Base-by-base conservation (phyloP, 2,113 vertebrate species). In the Sturnus vulgaris region DNA sequence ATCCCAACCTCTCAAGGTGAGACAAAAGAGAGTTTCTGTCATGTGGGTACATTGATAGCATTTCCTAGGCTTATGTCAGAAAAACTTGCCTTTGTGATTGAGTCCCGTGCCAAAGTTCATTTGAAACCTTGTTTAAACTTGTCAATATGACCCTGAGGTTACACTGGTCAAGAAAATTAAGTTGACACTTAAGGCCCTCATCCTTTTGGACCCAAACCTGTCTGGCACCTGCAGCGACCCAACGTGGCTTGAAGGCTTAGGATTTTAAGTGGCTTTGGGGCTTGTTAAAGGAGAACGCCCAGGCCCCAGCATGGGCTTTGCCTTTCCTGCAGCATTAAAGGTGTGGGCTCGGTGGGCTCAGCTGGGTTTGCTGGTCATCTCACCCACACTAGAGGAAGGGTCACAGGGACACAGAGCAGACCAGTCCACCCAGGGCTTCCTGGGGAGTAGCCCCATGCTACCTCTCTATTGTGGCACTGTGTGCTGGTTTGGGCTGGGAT, bases 371-470 rank as follows among this genome's bases (percentile, higher is more conserved):
- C 28, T 15, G 6, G 18, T 84, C 59, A 24, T 9, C 30, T 8
- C 33, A 28, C 5, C 22, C 3, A 1, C 23, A 22, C 33, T 53
- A 30, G 19, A 90, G n/a, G 31, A 65, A 84, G 31, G 4, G 0
- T 50, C 37, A 39, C 10, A 15, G 0, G 4, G 31, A 66, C 19
- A 61, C 0, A 0, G n/a, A 44, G 14, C 1, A 2, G 50, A 52
- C 5, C 3, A 1, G 24, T 31, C 47, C 46, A 28, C 10, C 23
- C 35, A 52, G 21, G 13, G 7, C 15, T 57, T 61, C 65, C 31
- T 7, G 15, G 10, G 40, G 55, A 82, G 37, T 4, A 65, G 23
- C 23, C n/a, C 69, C 42, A 13, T 52, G 15, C 31, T 66, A 5
- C 19, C 24, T 66, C 25, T 12, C 14, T 25, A 28, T 75, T 3